Evolutionary conservation across 2,797 vertebrate genomes (phyloP).

Genomic region (Triplophysa bombifrons): DNA sequence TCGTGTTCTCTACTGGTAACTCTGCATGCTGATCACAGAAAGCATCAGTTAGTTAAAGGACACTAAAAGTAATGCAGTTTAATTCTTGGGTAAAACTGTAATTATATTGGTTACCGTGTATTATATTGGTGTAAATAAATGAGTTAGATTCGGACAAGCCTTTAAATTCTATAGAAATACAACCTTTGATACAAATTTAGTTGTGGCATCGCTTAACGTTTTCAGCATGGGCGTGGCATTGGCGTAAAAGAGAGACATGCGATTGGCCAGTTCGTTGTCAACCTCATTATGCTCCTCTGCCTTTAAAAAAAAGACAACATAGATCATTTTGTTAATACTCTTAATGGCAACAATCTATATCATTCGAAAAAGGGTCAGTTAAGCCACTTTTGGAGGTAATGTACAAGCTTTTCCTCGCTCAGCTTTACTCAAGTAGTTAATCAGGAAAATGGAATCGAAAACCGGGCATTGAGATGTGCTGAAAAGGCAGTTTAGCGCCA

Average conservation of each 20-base stretch:
- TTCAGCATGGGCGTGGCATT: slow-evolving; percentile 96
- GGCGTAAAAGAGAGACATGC: slow-evolving; percentile 98
- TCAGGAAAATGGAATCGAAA: slow-evolving; percentile 34
- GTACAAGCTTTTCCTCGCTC: slow-evolving; percentile 18
- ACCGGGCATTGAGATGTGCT: slow-evolving; percentile 4
- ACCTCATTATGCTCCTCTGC: slow-evolving; percentile 90
- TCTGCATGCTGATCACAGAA: neutral
- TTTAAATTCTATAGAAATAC: neutral
- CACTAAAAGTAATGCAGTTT: neutral
- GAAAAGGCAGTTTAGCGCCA: slow-evolving; percentile 37
- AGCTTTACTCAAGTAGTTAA: slow-evolving; percentile 34
- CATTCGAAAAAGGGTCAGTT: slow-evolving; percentile 18
- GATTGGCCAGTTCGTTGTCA: slow-evolving; percentile 97
- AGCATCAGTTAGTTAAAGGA: neutral
- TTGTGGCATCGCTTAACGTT: slow-evolving; percentile 94
- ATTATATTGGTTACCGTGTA: too few species aligned
- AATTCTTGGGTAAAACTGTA: neutral
- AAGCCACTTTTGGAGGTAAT: slow-evolving; percentile 21
- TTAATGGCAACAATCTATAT: neutral
- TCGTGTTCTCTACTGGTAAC: slow-evolving; percentile 63
- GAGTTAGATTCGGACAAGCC: too few species aligned
- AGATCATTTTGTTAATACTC: neutral
- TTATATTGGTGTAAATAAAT: too few species aligned
- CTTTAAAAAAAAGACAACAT: slow-evolving; percentile 65
- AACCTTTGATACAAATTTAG: slow-evolving; percentile 91